Conservation (phyloP, 2,888 invertebrate species). For the Salticus scenicus region DNA sequence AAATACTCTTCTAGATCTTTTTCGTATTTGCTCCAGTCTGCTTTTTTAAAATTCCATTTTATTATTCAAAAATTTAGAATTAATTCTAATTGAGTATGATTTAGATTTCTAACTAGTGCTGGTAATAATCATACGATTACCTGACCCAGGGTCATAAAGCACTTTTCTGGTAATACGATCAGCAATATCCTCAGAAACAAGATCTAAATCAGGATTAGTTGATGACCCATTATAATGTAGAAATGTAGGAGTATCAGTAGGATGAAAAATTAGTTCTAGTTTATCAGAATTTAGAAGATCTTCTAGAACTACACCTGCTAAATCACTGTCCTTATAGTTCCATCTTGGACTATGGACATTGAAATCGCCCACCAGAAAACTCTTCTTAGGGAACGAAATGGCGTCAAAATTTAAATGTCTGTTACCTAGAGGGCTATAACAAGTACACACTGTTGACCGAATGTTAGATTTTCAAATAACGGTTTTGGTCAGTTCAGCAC, state of each 20-base stretch:
- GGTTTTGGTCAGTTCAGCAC: no score
- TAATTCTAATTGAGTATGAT: no score
- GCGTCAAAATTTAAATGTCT: no score
- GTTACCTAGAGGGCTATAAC: neutral
- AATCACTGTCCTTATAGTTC: slow-evolving; percentile 6
- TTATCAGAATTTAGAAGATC: neutral
- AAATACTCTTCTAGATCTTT: no score
- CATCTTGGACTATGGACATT: neutral
- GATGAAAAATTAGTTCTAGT: neutral
- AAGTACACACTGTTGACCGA: neutral
- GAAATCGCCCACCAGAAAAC: neutral
- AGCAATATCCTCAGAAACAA: no score
- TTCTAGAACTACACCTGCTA: neutral
- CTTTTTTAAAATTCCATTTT: no score
- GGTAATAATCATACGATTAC: slow-evolving; percentile 3
- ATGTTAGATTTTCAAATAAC: neutral
- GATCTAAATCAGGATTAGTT: slow-evolving; percentile 1
- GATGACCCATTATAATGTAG: slow-evolving; percentile 6
- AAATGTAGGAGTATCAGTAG: neutral
- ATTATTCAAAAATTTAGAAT: no score
- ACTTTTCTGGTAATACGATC: no score
- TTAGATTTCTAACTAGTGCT: slow-evolving; percentile 3
- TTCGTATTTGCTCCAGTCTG: no score
- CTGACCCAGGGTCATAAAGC: neutral
- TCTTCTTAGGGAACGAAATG: no score